phyloP scores from a whole-genome alignment of 2,113 vertebrate genomes.

The Fukomys damarensis region DNA sequence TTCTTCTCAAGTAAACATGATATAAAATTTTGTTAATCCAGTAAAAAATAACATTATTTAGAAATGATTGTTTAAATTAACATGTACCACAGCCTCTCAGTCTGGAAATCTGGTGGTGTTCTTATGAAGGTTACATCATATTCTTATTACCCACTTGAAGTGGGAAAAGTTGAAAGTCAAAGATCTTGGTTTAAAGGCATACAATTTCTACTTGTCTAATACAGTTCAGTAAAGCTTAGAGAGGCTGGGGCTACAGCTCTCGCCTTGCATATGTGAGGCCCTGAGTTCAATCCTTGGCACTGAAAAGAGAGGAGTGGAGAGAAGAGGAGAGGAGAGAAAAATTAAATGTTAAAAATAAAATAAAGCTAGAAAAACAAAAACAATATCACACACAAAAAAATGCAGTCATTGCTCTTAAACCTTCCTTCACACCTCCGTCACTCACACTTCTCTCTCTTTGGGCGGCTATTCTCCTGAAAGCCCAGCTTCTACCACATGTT shows the following conservation, averaged over 20 bases:
- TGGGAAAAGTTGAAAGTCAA: background rate
- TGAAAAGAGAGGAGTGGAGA: background rate
- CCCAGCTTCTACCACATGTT: background rate
- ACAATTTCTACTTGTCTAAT: background rate
- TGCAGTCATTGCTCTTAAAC: background rate
- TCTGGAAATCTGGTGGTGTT: background rate
- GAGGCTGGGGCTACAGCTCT: background rate
- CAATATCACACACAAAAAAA: background rate
- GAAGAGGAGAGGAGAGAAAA: background rate
- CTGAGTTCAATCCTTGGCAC: background rate
- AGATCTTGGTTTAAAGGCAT: background rate
- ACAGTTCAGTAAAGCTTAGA: background rate
- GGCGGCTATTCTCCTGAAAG: background rate
- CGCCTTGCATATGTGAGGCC: background rate
- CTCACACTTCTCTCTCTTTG: background rate
- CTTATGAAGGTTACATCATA: background rate
- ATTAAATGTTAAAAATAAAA: background rate
- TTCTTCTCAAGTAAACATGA: background rate
- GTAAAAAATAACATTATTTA: background rate
- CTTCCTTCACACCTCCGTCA: background rate
- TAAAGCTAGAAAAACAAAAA: background rate
- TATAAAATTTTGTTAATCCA: background rate
- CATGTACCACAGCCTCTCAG: background rate
- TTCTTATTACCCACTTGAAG: background rate
- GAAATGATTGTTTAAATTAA: background rate